Evolutionary conservation across 2,113 vertebrate genomes (phyloP).

Genomic region (Tyto alba): DNA sequence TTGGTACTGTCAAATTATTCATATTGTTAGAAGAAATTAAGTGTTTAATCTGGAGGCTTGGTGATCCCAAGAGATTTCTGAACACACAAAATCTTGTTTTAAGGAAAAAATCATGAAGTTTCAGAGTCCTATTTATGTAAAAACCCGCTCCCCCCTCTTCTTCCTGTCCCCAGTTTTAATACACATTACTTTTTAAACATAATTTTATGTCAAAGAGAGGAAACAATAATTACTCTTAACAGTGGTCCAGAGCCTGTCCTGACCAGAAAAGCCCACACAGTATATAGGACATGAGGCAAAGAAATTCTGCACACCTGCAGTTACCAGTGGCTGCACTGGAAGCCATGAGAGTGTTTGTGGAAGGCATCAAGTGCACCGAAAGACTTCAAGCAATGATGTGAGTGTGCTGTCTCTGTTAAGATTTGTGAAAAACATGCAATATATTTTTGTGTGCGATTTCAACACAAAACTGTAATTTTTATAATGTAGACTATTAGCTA

Average conservation of each 20-base stretch:
- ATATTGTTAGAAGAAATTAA: not conserved
- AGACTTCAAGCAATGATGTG: not conserved
- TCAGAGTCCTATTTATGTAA: not conserved
- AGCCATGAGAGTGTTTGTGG: accelerated
- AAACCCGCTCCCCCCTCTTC: not conserved
- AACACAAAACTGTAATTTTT: not conserved
- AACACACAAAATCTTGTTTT: not conserved
- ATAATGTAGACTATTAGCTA: not conserved
- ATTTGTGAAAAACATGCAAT: not conserved
- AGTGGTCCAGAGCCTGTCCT: not conserved
- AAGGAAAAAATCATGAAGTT: not conserved
- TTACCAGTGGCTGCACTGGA: not conserved
- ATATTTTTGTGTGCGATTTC: not conserved
- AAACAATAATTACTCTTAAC: not conserved
- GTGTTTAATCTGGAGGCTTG: not conserved
- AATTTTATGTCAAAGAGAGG: not conserved
- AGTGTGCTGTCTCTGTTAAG: not conserved
- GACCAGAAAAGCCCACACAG: not conserved
- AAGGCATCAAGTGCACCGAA: not conserved
- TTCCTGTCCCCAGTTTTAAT: not conserved
- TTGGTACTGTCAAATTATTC: not conserved
- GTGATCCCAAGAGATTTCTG: not conserved
- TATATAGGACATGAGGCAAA: accelerated
- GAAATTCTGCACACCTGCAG: not conserved
- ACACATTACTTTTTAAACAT: not conserved